These are phyloP conservation scores for Tympanoctomys barrerae DNA, from an alignment of 2,797 vertebrate species.

Conservation along the genomic window DNA sequence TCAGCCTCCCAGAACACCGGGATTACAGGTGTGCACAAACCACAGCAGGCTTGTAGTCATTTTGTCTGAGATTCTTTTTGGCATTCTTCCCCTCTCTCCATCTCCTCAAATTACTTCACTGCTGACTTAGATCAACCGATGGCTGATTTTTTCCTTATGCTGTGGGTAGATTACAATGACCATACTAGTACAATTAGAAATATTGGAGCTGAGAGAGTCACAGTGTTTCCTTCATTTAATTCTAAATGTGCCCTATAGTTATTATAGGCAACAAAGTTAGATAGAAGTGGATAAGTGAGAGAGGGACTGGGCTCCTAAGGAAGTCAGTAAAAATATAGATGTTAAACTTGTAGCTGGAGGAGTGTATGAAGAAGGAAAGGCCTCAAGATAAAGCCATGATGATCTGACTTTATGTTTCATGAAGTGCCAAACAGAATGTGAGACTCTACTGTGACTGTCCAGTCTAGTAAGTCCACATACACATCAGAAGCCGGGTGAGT, in stretches of 20 bases:
- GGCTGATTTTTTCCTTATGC: not conserved
- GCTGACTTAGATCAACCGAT: not conserved
- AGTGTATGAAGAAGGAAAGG: not conserved
- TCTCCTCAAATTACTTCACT: not conserved
- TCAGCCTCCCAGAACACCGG: not conserved
- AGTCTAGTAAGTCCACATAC: not conserved
- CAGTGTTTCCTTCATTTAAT: not conserved
- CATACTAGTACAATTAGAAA: not conserved
- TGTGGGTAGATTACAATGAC: not conserved
- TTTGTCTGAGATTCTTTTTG: not conserved
- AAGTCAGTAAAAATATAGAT: not conserved
- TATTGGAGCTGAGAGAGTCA: not conserved
- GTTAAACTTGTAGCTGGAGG: not conserved
- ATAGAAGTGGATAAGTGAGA: not conserved
- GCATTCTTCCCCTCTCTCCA: not conserved
- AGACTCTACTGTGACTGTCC: not conserved
- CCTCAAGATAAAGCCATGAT: not conserved
- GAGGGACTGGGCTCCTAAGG: not conserved
- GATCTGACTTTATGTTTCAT: not conserved
- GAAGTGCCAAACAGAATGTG: not conserved
- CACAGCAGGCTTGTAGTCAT: not conserved
- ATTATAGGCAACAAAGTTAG: not conserved
- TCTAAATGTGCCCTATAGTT: not conserved
- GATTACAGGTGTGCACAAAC: not conserved
- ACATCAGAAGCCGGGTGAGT: not conserved